Evolutionary conservation across 1,140 invertebrate genomes (phyloP).

Genomic region (Drosophila albomicans): DNA sequence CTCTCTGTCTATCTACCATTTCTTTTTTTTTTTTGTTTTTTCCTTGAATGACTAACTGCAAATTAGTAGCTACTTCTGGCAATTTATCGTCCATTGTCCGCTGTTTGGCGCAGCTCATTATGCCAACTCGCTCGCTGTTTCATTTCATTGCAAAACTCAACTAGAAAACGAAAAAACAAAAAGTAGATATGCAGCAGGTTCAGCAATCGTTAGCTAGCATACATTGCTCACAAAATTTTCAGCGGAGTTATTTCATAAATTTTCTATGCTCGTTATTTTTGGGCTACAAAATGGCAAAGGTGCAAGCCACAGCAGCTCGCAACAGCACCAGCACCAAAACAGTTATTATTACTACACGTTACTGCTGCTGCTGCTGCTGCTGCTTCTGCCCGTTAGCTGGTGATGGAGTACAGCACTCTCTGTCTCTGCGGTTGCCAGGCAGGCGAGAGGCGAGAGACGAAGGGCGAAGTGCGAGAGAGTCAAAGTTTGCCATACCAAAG

Average conservation of each 20-base stretch:
- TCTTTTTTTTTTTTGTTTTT: slow-evolving; percentile 32
- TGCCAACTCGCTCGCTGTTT: slow-evolving; percentile 14
- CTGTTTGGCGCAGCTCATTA: too few species aligned
- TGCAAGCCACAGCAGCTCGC: slow-evolving; percentile 10
- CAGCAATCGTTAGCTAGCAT: too few species aligned
- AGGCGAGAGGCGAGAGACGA: not conserved
- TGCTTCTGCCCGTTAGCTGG: not conserved
- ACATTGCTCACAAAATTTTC: slow-evolving; percentile 3
- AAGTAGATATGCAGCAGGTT: not conserved
- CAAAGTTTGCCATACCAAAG: not conserved
- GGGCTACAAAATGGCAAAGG: slow-evolving; percentile 73
- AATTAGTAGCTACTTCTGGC: slow-evolving; percentile 80
- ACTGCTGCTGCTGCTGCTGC: slow-evolving; percentile 14
- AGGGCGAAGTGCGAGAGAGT: too few species aligned
- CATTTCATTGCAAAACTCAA: slow-evolving; percentile 68
- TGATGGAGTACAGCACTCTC: slow-evolving; percentile 17
- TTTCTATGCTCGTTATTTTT: slow-evolving; percentile 73
- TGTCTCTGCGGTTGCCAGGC: not conserved
- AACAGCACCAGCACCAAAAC: too few species aligned
- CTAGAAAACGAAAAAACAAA: not conserved
- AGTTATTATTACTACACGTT: slow-evolving; percentile 13
- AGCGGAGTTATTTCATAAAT: slow-evolving; percentile 68
- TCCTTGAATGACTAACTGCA: slow-evolving; percentile 72
- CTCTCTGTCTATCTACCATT: slow-evolving; percentile 4
- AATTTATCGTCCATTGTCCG: slow-evolving; percentile 73